phyloP scores from a whole-genome alignment of 92 coral and sea anemone genomes.

The Diadumene lineata region DNA sequence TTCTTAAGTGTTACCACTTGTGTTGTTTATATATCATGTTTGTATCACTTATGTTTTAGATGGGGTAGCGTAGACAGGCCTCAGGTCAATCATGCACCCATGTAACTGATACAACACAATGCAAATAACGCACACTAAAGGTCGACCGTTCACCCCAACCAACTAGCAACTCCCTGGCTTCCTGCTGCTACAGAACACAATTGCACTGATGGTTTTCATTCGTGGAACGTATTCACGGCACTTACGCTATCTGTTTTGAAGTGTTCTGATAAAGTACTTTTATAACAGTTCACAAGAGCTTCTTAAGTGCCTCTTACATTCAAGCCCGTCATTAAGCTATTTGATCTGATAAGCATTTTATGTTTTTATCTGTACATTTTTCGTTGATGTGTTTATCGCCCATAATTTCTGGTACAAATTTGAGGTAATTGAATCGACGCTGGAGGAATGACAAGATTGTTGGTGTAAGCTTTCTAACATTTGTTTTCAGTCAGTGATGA shows the following conservation, averaged over 20 bases:
- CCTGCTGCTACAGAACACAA: not conserved
- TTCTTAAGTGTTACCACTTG: not conserved
- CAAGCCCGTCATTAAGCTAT: not conserved
- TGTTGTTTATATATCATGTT: not conserved
- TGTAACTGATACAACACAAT: not conserved
- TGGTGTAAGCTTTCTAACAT: not conserved
- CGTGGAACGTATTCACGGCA: not conserved
- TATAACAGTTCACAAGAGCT: not conserved
- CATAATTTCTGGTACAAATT: not conserved
- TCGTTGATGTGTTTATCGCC: not conserved
- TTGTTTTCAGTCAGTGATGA: not conserved
- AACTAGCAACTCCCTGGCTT: not conserved
- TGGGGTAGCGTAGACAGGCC: not conserved
- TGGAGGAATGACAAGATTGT: not conserved
- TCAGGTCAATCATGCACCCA: not conserved
- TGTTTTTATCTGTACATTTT: not conserved
- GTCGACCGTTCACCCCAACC: slow-evolving; percentile 1
- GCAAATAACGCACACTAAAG: not conserved
- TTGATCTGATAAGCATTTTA: not conserved
- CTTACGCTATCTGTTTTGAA: not conserved
- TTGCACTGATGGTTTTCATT: not conserved
- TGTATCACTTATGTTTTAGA: slow-evolving; percentile 2
- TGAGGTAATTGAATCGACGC: slow-evolving; percentile 3
- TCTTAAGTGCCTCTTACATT: not conserved
- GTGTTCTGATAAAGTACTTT: not conserved